A percentile compares a stretch with the other conserved stretches of the same genome.
Conservation (phyloP, 2,113 vertebrate genomes). For the Accipiter cooperii region DNA sequence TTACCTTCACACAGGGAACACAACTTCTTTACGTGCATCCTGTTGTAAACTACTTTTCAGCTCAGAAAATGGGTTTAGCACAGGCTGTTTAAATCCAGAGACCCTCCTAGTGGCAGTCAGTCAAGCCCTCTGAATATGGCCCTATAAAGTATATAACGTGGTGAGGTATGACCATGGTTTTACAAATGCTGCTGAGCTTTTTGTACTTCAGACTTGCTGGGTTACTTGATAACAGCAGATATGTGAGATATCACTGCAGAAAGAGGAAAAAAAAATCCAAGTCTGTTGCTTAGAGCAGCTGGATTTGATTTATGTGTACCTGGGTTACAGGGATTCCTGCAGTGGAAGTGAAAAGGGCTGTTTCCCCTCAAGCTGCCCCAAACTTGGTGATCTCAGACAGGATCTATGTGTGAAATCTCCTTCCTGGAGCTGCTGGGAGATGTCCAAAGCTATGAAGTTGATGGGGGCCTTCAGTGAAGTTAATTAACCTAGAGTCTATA, state of each 20-base stretch:
- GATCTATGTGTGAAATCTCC: background rate
- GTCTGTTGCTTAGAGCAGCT: background rate
- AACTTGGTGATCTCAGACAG: background rate
- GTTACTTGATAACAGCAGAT: background rate
- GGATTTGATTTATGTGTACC: background rate
- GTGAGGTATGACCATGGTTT: background rate
- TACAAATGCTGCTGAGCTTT: background rate
- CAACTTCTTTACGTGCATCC: accelerated
- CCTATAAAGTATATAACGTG: accelerated
- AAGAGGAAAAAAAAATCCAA: no score
- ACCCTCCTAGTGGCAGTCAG: background rate
- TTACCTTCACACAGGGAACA: accelerated
- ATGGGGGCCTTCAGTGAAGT: background rate
- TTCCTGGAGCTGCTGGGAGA: background rate
- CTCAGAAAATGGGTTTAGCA: background rate
- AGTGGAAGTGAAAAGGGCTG: background rate
- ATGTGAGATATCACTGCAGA: background rate
- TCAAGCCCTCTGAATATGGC: background rate
- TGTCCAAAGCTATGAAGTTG: background rate
- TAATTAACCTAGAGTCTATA: constrained; percentile 11
- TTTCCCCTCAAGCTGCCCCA: background rate
- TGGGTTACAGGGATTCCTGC: background rate
- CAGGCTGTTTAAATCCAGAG: background rate
- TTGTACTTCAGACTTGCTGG: background rate
- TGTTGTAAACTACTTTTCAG: background rate